Conservation (phyloP, 2,113 vertebrate species). For the Benitochromis conjunctus region DNA sequence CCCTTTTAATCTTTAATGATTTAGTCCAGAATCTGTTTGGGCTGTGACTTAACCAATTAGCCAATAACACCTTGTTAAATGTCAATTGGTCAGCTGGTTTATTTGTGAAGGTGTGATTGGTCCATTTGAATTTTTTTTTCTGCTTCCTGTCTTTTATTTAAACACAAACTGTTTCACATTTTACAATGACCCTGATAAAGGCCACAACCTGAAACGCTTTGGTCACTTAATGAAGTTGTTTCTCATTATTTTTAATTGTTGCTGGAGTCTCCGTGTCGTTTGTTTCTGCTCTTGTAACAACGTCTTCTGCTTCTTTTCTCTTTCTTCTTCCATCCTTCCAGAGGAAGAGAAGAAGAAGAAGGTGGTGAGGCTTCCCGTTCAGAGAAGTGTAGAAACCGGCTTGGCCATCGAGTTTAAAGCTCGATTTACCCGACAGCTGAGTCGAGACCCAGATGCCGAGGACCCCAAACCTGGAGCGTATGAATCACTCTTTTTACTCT, state of each 20-base stretch:
- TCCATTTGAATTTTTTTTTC: no score
- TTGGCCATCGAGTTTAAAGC: constrained; percentile 90
- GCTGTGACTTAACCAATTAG: background rate
- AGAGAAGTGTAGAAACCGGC: constrained; percentile 92
- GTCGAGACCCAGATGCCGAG: constrained; percentile 87
- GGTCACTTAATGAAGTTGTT: no score
- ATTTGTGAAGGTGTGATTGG: no score
- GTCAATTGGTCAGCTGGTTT: background rate
- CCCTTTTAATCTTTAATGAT: background rate
- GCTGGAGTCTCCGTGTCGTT: no score
- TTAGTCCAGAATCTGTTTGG: background rate
- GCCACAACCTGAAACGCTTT: no score
- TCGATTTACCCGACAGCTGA: constrained; percentile 92
- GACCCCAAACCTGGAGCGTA: constrained; percentile 96
- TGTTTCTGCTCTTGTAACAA: background rate
- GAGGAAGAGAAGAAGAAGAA: constrained; percentile 95
- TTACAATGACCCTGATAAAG: no score
- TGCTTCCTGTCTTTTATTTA: background rate
- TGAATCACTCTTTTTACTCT: constrained; percentile 65
- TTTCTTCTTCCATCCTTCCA: background rate
- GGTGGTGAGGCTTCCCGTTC: constrained; percentile 85
- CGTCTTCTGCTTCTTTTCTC: background rate
- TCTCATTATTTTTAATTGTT: no score
- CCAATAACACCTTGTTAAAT: background rate
- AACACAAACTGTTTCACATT: no score